These are phyloP conservation scores for Pseudorhiza aurosa DNA, from an alignment of 30 jellyfish, hydroid and myxozoan genomes.

Conservation along the genomic window DNA sequence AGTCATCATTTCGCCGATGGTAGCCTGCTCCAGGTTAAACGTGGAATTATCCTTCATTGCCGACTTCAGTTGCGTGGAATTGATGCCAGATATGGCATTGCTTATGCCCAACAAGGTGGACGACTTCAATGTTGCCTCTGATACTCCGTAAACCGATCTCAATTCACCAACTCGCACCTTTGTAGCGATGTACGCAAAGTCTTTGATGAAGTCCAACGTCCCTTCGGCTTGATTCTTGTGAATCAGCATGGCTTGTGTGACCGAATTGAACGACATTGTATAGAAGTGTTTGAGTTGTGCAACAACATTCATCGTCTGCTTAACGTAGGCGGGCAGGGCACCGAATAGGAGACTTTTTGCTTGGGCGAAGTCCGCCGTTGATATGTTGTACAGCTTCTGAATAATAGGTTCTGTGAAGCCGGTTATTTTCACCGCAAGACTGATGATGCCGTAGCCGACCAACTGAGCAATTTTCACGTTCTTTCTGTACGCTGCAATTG, in stretches of 20 bases:
- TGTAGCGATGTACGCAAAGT: background rate
- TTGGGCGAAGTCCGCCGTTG: background rate
- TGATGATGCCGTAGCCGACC: background rate
- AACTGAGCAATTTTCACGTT: background rate
- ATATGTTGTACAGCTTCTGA: background rate
- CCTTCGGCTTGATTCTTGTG: background rate
- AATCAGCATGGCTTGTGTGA: background rate
- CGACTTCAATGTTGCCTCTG: background rate
- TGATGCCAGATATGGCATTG: background rate
- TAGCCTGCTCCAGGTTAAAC: background rate
- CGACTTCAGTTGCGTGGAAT: background rate
- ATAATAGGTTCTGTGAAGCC: background rate
- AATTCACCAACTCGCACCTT: background rate
- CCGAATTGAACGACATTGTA: slow-evolving; percentile 4
- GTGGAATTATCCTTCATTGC: background rate
- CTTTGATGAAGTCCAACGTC: background rate
- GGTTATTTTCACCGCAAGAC: background rate
- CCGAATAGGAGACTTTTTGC: background rate
- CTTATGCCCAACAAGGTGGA: background rate
- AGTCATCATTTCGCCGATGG: background rate
- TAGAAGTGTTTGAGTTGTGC: slow-evolving; percentile 1
- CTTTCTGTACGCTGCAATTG: background rate
- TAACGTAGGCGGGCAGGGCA: background rate
- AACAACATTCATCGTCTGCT: background rate
- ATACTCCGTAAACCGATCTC: background rate